Conservation (phyloP, 1,140 invertebrate genomes). For the Pantala flavescens region DNA sequence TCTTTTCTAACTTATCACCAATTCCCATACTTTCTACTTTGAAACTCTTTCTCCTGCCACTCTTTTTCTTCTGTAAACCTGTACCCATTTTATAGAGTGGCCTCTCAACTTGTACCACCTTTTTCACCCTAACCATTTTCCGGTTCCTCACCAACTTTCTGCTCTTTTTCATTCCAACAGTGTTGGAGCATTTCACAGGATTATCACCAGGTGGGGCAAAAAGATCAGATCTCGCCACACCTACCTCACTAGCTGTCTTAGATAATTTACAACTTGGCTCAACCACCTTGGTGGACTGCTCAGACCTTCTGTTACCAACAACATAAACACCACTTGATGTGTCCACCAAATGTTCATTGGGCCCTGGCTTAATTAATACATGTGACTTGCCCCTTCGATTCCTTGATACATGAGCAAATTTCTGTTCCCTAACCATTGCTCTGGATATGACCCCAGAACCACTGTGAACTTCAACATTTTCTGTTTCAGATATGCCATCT, state of each 20-base stretch:
- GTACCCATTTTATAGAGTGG: not conserved
- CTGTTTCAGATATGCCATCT: not conserved
- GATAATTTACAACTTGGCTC: slow-evolving; percentile 21
- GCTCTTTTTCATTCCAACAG: not conserved
- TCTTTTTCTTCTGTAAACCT: slow-evolving; percentile 2
- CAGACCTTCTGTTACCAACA: slow-evolving; percentile 24
- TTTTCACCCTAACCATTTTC: not conserved
- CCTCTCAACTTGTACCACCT: not conserved
- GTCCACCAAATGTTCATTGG: not conserved
- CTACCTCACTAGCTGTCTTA: slow-evolving; percentile 13
- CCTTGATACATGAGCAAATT: not conserved
- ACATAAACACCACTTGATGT: slow-evolving; percentile 24
- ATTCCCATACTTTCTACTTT: not conserved
- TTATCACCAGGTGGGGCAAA: not conserved
- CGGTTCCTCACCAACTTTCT: not conserved
- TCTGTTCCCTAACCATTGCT: slow-evolving; percentile 16
- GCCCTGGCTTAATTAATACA: slow-evolving; percentile 4
- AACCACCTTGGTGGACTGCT: slow-evolving; percentile 19
- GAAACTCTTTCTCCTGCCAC: not conserved
- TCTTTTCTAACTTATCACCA: not conserved
- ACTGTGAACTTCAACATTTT: not conserved
- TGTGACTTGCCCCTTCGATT: slow-evolving; percentile 9
- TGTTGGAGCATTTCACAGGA: not conserved
- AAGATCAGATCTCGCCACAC: not conserved
- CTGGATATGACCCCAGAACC: slow-evolving; percentile 5